Evolutionary conservation across 2,888 invertebrate species (phyloP).

Genomic region (Rhogogaster chlorosoma): DNA sequence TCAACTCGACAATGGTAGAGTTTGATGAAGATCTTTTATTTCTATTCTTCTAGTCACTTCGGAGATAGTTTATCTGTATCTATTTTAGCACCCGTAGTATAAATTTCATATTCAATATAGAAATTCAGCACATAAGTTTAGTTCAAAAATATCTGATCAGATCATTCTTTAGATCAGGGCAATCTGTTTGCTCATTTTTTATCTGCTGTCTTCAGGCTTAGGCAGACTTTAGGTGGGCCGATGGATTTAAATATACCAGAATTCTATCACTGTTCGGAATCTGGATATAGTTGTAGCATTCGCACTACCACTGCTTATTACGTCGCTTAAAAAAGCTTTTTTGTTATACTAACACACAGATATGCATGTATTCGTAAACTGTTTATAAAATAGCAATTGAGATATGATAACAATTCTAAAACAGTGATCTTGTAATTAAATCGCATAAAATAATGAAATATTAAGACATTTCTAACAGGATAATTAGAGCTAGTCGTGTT

Average conservation of each 20-base stretch:
- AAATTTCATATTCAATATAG: not conserved
- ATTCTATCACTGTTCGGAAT: not conserved
- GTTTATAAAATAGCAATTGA: constrained; percentile 1
- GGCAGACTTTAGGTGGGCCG: not conserved
- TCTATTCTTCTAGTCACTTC: not conserved
- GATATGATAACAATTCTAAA: not conserved
- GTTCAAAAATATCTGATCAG: no score
- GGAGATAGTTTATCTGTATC: constrained; percentile 16
- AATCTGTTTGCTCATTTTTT: no score
- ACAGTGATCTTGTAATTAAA: not conserved
- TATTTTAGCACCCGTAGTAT: not conserved
- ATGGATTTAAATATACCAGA: constrained; percentile 15
- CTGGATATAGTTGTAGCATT: constrained; percentile 25
- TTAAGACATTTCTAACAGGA: not conserved
- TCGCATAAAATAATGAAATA: not conserved
- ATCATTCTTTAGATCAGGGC: no score
- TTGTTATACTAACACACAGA: constrained; percentile 31
- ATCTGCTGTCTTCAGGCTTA: not conserved
- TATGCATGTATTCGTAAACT: constrained; percentile 6
- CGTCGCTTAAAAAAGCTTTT: constrained; percentile 23
- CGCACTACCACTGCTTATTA: constrained; percentile 37
- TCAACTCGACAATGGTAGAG: constrained; percentile 85
- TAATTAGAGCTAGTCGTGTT: not conserved
- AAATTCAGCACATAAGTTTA: not conserved
- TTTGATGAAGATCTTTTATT: constrained; percentile 49